Percentiles rank a stretch among this genome's conserved stretches.
These are phyloP conservation scores for Drosophila pseudoananassae DNA, from an alignment of 1,140 invertebrate genomes.

Conservation along the genomic window DNA sequence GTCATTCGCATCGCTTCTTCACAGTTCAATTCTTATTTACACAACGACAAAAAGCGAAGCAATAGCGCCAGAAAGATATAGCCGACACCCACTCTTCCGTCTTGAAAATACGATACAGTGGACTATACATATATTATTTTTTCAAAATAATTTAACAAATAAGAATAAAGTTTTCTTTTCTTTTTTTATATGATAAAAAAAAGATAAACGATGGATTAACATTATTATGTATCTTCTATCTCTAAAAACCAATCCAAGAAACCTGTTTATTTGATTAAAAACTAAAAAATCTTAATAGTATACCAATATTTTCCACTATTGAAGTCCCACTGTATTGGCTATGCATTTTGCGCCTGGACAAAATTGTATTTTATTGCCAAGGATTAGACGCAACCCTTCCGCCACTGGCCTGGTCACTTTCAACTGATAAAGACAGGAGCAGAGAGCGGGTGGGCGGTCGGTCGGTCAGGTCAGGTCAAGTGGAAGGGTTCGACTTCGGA, in stretches of 20 bases:
- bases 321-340: slow-evolving; percentile 12
- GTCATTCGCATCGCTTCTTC: slow-evolving; percentile 64
- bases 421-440: slow-evolving; percentile 58
- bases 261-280: too few relatives aligned
- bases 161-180: too few relatives aligned
- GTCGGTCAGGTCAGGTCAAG: slow-evolving; percentile 38
- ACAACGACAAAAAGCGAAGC: slow-evolving; percentile 45
- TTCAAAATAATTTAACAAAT: too few relatives aligned
- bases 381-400: slow-evolving; percentile 74
- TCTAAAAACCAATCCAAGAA: too few relatives aligned
- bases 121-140: not conserved
- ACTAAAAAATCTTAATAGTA: not conserved
- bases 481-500: slow-evolving; percentile 50
- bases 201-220: too few relatives aligned
- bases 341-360: slow-evolving; percentile 34
- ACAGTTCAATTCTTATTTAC: slow-evolving; percentile 81
- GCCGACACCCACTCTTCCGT: slow-evolving; percentile 1
- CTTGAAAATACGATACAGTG: slow-evolving; percentile 50
- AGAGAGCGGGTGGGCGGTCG: not conserved
- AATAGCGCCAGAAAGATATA: slow-evolving; percentile 42
- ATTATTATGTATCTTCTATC: too few relatives aligned
- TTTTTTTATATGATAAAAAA: too few relatives aligned
- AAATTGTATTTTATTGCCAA: slow-evolving; percentile 77
- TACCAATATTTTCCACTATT: not conserved
- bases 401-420: slow-evolving; percentile 36